Base-by-base conservation (phyloP, 2,113 vertebrate species). In the Cyprinodon brontotheroides region DNA sequence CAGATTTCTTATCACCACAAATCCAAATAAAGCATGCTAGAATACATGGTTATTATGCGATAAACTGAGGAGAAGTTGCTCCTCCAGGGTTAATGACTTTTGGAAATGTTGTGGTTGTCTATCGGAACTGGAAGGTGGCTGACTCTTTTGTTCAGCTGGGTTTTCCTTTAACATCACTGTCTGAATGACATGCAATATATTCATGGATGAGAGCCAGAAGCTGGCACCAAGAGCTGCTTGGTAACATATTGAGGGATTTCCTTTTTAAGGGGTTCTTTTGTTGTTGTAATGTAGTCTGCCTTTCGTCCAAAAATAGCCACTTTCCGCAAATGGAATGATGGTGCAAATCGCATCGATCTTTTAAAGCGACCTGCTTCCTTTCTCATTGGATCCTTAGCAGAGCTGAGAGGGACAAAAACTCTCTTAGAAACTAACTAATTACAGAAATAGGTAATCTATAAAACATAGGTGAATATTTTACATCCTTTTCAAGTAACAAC, bases 271-370 rank as follows among this genome's bases (percentile, higher is more conserved):
- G 91, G 82, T 93, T 91, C 91, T 90, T 85, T 90, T 76, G 68
- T 86, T 79, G 86, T 82, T 38, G 91, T 90, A 93, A 93, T 69
- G 48, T 6, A 80, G 91, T 91, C 87, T 63, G 11, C 72, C 83
- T 84, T 68, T 20, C 2, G 71, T 92, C 92, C 89, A 89, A 92
- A 94, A 93, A 94, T 94, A 94, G 89, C 91, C 66, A 61, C 63
- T 41, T 79, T 78, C 89, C 74, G 89, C 73, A 81, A 86, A 77
- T 88, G 91, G 89, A 89, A 86, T 85, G 83, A 85, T 66, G 64
- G 75, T 78, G 82, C 75, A 78, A 72, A 79, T 82, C 78, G 70
- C 64, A 76, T 37, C 83, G 76, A 83, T 80, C 80, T 85, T 57
- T 75, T 74, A 72, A 80, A 76, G 79, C 79, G 77, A 84, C 77